Evolutionary conservation across 2,888 invertebrate species (phyloP), one percentile per base, ranked within the genome.

Genomic region (Epistrophella euchroma): DNA sequence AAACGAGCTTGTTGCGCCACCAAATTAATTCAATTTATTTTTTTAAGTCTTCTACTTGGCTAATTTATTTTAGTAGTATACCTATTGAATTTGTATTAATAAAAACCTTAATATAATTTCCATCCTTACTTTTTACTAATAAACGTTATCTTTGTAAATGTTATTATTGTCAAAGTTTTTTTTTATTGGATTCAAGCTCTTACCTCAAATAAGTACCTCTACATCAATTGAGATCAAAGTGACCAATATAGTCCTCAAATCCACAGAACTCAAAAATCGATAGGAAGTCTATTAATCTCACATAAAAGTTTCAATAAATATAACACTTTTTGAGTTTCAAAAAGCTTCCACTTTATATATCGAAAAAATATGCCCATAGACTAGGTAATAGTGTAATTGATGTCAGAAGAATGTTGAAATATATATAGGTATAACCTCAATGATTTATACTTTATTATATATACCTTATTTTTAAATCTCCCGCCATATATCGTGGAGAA

Each of bases 341-440:
- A 68, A 52, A 68, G 11, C 19, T 35, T 22, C 47, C 22, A 47
- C 50, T 25, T 43, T 45, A 45, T 45, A 64, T 32, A 32, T 32
- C 4, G 6, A 5, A 32, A 5, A 4, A 5, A 4, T 28, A 28
- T 4, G 4, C 6, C 4, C 28, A 28, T 62, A 64, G 4, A 22
- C 22, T 22, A 50, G 1, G 4, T 28, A 28, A 28, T n/a, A 25
- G 19, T 9, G 52, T 68, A 52, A 68, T 68, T 68, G 35, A 55
- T 28, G 64, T 28, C 58, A 72, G 22, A 58, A 35, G 52, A 76
- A 72, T 76, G 58, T 76, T 72, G 76, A n/a, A n/a, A 81, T 76
- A 71, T 37, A 13, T 62, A 60, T 74, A 68, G 17, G 17, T 37
- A 19, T 25, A 32, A 72, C n/a, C 35, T n/a, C 5, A 19, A 55